Percentiles rank a stretch among this genome's conserved stretches.
These are phyloP conservation scores for Empis stercorea DNA, from an alignment of 2,888 invertebrate species.

Conservation along the genomic window DNA sequence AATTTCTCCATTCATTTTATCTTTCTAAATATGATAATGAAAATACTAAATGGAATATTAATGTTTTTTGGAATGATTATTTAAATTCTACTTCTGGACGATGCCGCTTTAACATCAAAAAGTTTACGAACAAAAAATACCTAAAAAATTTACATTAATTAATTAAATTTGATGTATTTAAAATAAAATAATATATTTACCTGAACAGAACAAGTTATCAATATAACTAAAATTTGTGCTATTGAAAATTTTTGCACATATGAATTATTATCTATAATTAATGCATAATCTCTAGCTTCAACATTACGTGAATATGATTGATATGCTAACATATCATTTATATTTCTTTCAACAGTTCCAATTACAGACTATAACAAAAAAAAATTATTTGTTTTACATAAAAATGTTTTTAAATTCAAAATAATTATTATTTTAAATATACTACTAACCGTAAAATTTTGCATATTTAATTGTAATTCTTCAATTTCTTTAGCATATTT, in stretches of 20 bases:
- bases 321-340: slow-evolving; percentile 71
- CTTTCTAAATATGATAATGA: too few relatives aligned
- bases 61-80: background rate
- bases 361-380: slow-evolving; percentile 59
- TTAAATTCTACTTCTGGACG: slow-evolving; percentile 38
- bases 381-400: too few relatives aligned
- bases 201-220: slow-evolving; percentile 63
- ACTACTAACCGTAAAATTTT: slow-evolving; percentile 69
- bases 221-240: slow-evolving; percentile 70
- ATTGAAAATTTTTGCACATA: slow-evolving; percentile 87
- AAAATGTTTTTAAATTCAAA: slow-evolving; percentile 1
- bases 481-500: slow-evolving; percentile 81
- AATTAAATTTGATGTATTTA: background rate
- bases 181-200: slow-evolving; percentile 27
- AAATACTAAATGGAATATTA: too few relatives aligned
- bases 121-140: slow-evolving; percentile 82
- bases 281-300: slow-evolving; percentile 70
- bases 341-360: slow-evolving; percentile 66
- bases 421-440: background rate
- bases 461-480: slow-evolving; percentile 72
- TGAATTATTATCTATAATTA: slow-evolving; percentile 65
- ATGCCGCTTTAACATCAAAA: slow-evolving; percentile 63
- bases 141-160: slow-evolving; percentile 37
- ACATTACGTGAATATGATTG: slow-evolving; percentile 69
- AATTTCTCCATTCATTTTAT: too few relatives aligned